These are phyloP conservation scores for Anabas testudineus DNA, from an alignment of 2,797 vertebrate species.

Conservation along the genomic window DNA sequence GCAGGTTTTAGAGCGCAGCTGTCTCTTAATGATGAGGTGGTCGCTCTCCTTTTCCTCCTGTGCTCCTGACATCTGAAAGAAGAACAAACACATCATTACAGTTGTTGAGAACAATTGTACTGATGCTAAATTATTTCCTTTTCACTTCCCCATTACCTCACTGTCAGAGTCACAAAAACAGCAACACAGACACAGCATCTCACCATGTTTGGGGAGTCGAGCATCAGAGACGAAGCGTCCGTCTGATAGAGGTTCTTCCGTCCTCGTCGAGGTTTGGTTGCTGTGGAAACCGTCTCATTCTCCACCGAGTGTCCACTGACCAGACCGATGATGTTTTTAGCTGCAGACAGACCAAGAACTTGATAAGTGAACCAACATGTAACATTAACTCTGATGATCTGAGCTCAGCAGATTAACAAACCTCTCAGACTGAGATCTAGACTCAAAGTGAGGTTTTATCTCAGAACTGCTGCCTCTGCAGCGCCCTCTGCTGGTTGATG, in stretches of 20 bases:
- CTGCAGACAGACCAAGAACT: conserved; percentile 49
- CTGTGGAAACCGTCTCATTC: conserved; percentile 18
- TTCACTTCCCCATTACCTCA: no score
- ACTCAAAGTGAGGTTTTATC: background rate
- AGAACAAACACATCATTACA: background rate
- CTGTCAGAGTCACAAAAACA: no score
- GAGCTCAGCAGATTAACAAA: background rate
- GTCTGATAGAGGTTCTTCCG: conserved; percentile 79
- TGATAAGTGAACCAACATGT: no score
- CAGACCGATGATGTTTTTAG: conserved; percentile 68
- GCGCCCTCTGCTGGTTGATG: background rate
- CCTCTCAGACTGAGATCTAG: background rate
- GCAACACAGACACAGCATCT: conserved; percentile 30
- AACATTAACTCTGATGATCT: no score
- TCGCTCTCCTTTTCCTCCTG: conserved; percentile 88
- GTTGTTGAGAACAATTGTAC: no score
- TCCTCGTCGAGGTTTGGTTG: conserved; percentile 69
- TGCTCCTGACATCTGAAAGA: conserved; percentile 61
- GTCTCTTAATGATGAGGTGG: conserved; percentile 90
- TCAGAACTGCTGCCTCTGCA: background rate
- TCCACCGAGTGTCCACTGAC: conserved; percentile 56
- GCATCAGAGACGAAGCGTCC: conserved; percentile 55
- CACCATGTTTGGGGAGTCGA: conserved; percentile 70
- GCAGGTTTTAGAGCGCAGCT: conserved; percentile 84
- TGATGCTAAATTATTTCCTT: no score